These are phyloP conservation scores for Nemurella pictetii DNA, from an alignment of 2,888 invertebrate genomes.

Conservation along the genomic window DNA sequence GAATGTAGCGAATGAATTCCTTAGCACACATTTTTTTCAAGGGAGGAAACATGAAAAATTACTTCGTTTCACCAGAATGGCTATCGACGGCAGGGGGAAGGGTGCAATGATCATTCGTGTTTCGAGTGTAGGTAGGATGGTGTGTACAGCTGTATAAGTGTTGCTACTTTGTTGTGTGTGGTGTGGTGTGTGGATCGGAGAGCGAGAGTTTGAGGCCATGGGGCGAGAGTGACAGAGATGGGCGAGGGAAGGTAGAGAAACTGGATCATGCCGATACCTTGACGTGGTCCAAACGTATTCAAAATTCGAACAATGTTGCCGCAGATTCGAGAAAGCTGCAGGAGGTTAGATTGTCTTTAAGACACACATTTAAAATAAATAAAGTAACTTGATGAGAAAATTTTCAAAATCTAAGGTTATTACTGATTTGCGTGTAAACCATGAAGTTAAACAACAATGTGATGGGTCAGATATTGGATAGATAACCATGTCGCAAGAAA, in stretches of 20 bases:
- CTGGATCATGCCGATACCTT: neutral
- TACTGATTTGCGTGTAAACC: too few species aligned
- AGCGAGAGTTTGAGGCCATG: neutral
- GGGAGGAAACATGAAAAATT: conserved; percentile 39
- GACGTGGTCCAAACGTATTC: neutral
- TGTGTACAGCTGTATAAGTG: neutral
- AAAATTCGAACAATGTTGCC: too few species aligned
- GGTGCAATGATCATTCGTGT: conserved; percentile 19
- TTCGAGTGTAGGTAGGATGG: conserved; percentile 13
- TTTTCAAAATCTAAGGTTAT: too few species aligned
- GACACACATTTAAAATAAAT: too few species aligned
- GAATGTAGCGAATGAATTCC: neutral
- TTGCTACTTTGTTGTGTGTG: too few species aligned
- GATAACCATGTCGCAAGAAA: too few species aligned
- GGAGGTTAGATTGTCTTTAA: too few species aligned
- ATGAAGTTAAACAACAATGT: too few species aligned
- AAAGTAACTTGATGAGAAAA: too few species aligned
- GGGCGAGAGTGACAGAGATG: neutral
- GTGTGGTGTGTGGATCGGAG: neutral
- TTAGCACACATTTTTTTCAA: neutral
- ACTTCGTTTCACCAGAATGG: conserved; percentile 38
- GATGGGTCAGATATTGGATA: too few species aligned
- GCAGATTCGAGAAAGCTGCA: too few species aligned
- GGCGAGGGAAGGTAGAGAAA: neutral
- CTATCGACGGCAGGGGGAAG: conserved; percentile 32